Percentiles rank a stretch among this genome's conserved stretches.
Conservation (phyloP, 1,140 invertebrate genomes). For the Eubasilissa regina region DNA sequence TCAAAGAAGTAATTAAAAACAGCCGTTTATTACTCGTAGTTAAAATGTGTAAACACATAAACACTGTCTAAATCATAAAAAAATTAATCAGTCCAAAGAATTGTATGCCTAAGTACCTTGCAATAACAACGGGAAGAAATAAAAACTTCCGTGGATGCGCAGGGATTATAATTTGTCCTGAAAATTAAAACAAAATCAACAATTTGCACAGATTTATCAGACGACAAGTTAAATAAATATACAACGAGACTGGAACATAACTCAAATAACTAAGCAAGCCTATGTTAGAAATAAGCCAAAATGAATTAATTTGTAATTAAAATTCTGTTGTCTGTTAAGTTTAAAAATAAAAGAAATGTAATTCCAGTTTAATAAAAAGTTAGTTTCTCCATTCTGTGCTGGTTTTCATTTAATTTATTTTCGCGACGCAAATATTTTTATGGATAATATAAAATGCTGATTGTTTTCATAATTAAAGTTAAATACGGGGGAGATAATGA, state of each 20-base stretch:
- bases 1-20: no score
- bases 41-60: no score
- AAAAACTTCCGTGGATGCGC: neutral
- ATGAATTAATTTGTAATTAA: neutral
- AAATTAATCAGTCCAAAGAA: no score
- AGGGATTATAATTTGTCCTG: no score
- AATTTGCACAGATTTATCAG: no score
- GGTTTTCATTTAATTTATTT: neutral
- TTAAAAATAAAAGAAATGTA: neutral
- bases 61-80: no score
- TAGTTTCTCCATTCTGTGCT: neutral
- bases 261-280: no score
- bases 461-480: neutral
- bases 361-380: neutral
- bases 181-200: no score
- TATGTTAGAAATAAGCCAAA: neutral
- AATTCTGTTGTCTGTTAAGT: neutral
- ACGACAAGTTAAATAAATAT: no score
- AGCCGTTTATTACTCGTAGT: no score
- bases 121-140: neutral
- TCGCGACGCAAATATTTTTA: neutral
- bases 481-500: neutral
- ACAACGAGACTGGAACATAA: no score
- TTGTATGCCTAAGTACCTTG: no score
- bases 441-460: neutral